phyloP scores from a whole-genome alignment of 2,797 vertebrate genomes.

The Sardinella longiceps region DNA sequence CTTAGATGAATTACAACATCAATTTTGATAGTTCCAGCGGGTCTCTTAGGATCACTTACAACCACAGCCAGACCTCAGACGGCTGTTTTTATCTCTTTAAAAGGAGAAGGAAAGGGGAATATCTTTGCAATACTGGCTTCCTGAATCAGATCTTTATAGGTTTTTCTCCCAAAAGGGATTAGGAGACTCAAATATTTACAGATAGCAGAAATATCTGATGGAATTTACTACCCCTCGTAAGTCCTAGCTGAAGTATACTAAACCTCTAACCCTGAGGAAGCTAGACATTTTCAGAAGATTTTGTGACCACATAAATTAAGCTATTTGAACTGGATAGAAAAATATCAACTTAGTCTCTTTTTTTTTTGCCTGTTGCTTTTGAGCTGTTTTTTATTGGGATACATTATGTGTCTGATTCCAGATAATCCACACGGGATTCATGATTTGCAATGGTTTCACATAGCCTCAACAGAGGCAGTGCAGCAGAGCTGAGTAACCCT shows the following conservation, averaged over 20 bases:
- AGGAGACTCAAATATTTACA: neutral
- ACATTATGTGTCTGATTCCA: neutral
- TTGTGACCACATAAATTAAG: neutral
- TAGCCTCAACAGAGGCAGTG: neutral
- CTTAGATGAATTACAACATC: neutral
- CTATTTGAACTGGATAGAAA: neutral
- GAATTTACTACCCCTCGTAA: neutral
- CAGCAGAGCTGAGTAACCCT: neutral
- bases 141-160: neutral
- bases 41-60: neutral
- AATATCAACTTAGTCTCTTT: neutral
- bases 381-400: neutral
- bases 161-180: neutral
- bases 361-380: neutral
- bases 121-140: neutral
- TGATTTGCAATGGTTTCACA: neutral
- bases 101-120: neutral
- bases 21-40: neutral
- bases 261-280: neutral
- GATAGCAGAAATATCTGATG: neutral
- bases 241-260: neutral
- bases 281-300: neutral
- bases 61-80: neutral
- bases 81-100: neutral
- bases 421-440: neutral